These are phyloP conservation scores for Hormaphis cornu DNA, from an alignment of 1,140 invertebrate species.

Conservation along the genomic window DNA sequence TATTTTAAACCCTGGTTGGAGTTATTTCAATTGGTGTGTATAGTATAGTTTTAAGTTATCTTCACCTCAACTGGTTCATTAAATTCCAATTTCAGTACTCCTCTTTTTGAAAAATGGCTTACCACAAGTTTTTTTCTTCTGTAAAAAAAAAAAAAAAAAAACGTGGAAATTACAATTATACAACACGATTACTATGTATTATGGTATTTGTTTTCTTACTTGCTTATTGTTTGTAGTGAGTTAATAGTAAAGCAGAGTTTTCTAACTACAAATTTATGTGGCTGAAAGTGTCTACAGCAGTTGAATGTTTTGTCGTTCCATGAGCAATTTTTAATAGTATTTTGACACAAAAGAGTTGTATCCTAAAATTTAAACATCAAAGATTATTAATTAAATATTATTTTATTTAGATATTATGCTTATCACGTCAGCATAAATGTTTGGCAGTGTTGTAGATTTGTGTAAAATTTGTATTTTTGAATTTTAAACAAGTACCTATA, in stretches of 20 bases:
- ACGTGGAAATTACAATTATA: neutral
- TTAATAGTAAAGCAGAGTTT: neutral
- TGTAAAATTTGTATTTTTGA: too few relatives aligned
- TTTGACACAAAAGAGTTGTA: neutral
- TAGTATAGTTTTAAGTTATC: neutral
- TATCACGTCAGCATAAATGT: too few relatives aligned
- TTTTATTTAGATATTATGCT: too few relatives aligned
- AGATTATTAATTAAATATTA: too few relatives aligned
- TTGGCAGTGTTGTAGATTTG: too few relatives aligned
- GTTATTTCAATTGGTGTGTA: neutral
- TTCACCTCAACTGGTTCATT: neutral
- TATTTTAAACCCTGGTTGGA: too few relatives aligned
- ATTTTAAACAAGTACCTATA: too few relatives aligned
- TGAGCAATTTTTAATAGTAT: slow-evolving; percentile 4
- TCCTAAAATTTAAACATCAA: neutral
- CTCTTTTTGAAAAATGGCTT: neutral
- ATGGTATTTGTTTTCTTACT: neutral
- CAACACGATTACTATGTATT: neutral
- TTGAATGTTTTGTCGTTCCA: slow-evolving; percentile 1
- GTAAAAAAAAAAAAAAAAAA: neutral
- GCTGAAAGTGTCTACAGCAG: slow-evolving; percentile 19
- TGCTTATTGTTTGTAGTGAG: slow-evolving; percentile 19
- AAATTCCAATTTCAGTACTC: slow-evolving; percentile 13
- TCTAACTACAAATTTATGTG: neutral
- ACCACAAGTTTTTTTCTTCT: slow-evolving; percentile 7